Percentiles rank a stretch among this genome's conserved stretches.
These are phyloP conservation scores for Adelognathus sp. DNA, from an alignment of 2,888 invertebrate species.

Conservation along the genomic window DNA sequence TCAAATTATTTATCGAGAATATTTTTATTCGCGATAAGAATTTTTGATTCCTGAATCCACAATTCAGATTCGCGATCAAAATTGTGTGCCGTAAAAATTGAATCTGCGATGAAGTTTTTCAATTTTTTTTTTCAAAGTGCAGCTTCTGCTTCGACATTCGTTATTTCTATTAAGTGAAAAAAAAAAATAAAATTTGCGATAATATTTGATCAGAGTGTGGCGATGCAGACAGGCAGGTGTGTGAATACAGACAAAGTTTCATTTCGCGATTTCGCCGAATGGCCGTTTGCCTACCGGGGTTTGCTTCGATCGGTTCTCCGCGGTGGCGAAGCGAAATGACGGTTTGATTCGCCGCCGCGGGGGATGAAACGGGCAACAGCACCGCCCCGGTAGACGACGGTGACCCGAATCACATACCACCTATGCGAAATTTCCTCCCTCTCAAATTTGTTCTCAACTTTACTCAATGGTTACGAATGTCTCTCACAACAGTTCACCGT, in stretches of 20 bases:
- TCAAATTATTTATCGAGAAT: too few relatives aligned
- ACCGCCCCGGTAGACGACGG: slow-evolving; percentile 54
- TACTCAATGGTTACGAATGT: background rate
- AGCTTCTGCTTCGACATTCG: too few relatives aligned
- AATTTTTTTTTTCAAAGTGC: too few relatives aligned
- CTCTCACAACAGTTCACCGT: background rate
- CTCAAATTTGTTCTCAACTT: background rate
- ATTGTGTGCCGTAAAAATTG: too few relatives aligned
- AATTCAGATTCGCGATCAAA: too few relatives aligned
- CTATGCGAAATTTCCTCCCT: background rate
- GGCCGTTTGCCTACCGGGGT: too few relatives aligned
- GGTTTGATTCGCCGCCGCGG: slow-evolving; percentile 12
- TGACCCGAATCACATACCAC: slow-evolving; percentile 51
- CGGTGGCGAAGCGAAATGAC: background rate
- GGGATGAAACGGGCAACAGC: slow-evolving; percentile 39
- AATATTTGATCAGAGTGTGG: too few relatives aligned
- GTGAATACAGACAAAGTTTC: background rate
- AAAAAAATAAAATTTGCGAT: background rate
- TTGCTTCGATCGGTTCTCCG: slow-evolving; percentile 9
- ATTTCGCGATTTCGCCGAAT: too few relatives aligned
- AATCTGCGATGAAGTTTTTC: too few relatives aligned
- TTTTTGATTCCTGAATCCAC: too few relatives aligned
- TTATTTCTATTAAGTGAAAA: too few relatives aligned
- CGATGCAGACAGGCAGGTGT: background rate
- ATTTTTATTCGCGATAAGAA: too few relatives aligned